Base-by-base conservation (phyloP, 2,888 invertebrate genomes). In the Coelinius sp. region DNA sequence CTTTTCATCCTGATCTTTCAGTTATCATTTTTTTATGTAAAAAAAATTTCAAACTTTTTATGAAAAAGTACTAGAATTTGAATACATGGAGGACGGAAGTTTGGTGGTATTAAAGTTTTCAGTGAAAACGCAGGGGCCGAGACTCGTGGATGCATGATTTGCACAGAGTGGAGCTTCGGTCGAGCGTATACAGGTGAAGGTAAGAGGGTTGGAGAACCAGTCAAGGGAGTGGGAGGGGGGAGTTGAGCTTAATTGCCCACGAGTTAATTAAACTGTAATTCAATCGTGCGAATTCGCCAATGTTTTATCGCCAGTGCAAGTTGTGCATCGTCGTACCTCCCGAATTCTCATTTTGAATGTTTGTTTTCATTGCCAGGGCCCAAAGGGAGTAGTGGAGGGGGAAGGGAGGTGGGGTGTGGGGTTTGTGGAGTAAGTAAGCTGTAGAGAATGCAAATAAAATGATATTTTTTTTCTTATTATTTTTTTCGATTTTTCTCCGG, bases 251-350 rank as follows among this genome's bases (percentile, higher is more conserved):
- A 85, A 85, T 85, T 84, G 84, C 84, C 84, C 84, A 81, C 83
- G 84, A 85, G 85, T 84, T 85, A 85, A 85, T 85, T 85, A 85
- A 85, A 85, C 85, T 85, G 85, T 85, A 85, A 85, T 85, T 85
- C 85, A 85, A 85, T 85, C 85, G 85, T 84, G 85, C 83, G 83
- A 84, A 85, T 84, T 85, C 85, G 79, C 83, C 83, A 84, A 83
- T 85, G 85, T 85, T 85, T 85, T 85, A 85, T 85, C 85, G 83
- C 76, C 71, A 62, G 46, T 38, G 44, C 68, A 68, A 70, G 71
- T 70, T 68, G 75, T 74, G 73, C 76, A 74, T 76, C 44, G 67
- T 71, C 46, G 46, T 56, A 27, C 10, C 41, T 56, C 27, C 25
- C 24, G n/a, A 27, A 12, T 38, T 35, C 10, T 14, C 20, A 17